phyloP scores from a whole-genome alignment of 2,797 vertebrate species.

The Petrocephalus sullivani region DNA sequence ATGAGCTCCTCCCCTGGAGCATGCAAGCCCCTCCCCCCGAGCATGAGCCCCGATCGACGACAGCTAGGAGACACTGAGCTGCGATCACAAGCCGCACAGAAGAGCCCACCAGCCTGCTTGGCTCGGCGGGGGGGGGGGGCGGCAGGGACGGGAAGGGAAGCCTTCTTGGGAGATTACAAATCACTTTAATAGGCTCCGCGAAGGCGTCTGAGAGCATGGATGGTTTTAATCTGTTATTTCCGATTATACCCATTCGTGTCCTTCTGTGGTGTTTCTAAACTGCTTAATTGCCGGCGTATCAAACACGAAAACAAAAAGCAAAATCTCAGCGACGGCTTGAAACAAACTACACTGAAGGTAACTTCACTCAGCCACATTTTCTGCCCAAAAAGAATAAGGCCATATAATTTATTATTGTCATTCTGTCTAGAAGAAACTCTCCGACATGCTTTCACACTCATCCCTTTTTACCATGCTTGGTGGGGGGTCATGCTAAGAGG shows the following conservation, averaged over 20 bases:
- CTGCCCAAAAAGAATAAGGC: neutral
- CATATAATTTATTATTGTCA: neutral
- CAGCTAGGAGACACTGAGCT: neutral
- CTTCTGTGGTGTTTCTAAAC: slow-evolving; percentile 9
- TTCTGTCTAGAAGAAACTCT: neutral
- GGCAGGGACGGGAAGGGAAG: neutral
- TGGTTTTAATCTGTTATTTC: slow-evolving; percentile 12
- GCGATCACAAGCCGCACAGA: neutral
- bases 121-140: neutral
- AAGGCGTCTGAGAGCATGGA: slow-evolving; percentile 6
- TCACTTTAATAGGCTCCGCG: slow-evolving; percentile 7
- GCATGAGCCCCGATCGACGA: neutral
- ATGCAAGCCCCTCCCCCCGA: neutral
- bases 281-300: slow-evolving; percentile 23
- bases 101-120: neutral
- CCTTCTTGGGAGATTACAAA: slow-evolving; percentile 1
- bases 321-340: slow-evolving; percentile 3
- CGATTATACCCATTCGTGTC: slow-evolving; percentile 7
- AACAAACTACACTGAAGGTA: slow-evolving; percentile 10
- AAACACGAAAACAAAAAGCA: slow-evolving; percentile 17
- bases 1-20: neutral
- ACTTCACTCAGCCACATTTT: neutral
- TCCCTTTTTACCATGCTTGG: neutral
- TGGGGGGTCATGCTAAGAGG: neutral
- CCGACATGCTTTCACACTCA: neutral